phyloP scores from a whole-genome alignment of 2,888 invertebrate species.

The Lapara coniferarum region DNA sequence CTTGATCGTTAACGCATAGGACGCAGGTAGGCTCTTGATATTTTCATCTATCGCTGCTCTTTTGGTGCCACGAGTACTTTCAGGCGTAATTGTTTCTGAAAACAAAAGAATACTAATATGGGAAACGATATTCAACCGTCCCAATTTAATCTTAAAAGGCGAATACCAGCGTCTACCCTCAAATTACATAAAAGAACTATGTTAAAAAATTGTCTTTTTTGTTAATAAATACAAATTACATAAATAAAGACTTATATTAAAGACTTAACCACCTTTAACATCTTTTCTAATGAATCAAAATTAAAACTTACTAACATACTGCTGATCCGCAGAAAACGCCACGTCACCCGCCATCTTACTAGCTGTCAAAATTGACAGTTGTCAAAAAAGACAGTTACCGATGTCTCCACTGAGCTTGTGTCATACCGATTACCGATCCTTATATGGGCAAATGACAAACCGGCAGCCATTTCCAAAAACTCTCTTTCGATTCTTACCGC shows the following conservation, averaged over 20 bases:
- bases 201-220: neutral
- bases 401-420: neutral
- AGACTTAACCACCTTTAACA: conserved; percentile 11
- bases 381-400: neutral
- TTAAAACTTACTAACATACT: neutral
- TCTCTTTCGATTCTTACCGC: neutral
- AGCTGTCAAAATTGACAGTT: neutral
- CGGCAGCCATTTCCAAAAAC: neutral
- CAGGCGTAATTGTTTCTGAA: neutral
- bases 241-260: neutral
- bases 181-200: neutral
- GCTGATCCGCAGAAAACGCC: neutral
- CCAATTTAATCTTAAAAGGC: neutral
- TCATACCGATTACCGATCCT: neutral
- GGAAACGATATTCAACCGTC: neutral
- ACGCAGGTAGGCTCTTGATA: neutral
- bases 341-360: neutral
- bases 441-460: neutral
- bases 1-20: neutral
- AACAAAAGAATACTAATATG: neutral
- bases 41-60: neutral
- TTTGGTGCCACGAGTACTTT: neutral
- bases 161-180: neutral
- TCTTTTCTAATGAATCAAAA: neutral
- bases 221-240: neutral